phyloP scores from a whole-genome alignment of 2,113 vertebrate species.

The Hyla sarda region DNA sequence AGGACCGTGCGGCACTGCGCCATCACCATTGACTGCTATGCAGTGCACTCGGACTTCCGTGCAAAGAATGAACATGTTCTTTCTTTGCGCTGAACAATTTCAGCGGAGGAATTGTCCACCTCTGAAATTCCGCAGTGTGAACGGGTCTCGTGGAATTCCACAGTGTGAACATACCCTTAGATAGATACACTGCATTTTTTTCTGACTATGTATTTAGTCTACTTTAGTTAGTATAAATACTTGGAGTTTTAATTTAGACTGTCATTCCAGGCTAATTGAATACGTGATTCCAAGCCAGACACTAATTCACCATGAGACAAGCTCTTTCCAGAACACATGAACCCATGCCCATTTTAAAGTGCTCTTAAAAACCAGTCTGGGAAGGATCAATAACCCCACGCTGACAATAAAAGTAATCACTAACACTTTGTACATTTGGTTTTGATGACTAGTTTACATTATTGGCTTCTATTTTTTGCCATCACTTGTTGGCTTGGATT shows the following conservation, averaged over 20 bases:
- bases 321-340: background rate
- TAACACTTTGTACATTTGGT: background rate
- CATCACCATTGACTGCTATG: too few species aligned
- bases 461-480: background rate
- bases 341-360: constrained; percentile 3
- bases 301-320: background rate
- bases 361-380: background rate
- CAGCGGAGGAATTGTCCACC: too few species aligned
- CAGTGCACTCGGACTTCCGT: too few species aligned
- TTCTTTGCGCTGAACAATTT: too few species aligned
- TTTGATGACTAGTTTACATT: constrained; percentile 11
- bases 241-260: background rate
- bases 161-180: too few species aligned
- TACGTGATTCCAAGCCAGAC: background rate
- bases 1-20: too few species aligned
- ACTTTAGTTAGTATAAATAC: too few species aligned
- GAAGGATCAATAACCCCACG: background rate
- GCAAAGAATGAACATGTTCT: too few species aligned
- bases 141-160: too few species aligned
- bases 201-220: too few species aligned
- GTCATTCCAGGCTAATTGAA: constrained; percentile 11
- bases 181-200: too few species aligned
- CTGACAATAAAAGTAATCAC: constrained; percentile 1
- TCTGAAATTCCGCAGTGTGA: too few species aligned
- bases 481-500: background rate